Percentiles rank a stretch among this genome's conserved stretches.
These are phyloP conservation scores for Salpingus planirostris DNA, from an alignment of 2,888 invertebrate species.

Conservation along the genomic window DNA sequence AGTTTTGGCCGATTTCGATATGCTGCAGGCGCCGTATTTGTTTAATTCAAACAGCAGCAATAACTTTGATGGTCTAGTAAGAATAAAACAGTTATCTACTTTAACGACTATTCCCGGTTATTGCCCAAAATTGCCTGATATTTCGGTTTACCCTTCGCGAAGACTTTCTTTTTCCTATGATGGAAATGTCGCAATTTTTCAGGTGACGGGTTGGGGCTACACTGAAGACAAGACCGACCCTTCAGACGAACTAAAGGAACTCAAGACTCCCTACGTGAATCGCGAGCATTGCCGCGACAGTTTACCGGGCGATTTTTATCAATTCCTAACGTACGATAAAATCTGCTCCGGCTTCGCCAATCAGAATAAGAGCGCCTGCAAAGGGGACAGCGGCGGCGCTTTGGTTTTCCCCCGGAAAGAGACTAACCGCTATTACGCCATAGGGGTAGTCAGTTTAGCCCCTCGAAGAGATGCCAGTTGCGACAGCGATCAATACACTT, in stretches of 20 bases:
- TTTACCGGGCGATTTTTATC: conserved; percentile 12
- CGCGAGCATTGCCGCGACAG: conserved; percentile 8
- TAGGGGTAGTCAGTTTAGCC: conserved; percentile 12
- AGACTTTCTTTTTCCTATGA: conserved; percentile 3
- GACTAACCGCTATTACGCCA: conserved; percentile 8
- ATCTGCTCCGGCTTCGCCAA: conserved; percentile 19
- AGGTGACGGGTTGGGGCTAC: conserved; percentile 35
- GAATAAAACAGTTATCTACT: no score
- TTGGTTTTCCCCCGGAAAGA: conserved; percentile 6
- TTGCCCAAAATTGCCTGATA: no score
- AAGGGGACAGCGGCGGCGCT: conserved; percentile 16
- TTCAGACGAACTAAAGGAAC: conserved; percentile 21
- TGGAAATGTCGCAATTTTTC: conserved; percentile 2
- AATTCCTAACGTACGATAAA: conserved; percentile 16
- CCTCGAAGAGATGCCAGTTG: conserved; percentile 9
- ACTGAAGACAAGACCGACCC: conserved; percentile 21
- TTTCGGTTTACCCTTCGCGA: no score
- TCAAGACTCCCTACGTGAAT: conserved; percentile 13
- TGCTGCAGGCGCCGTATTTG: no score
- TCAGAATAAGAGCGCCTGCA: conserved; percentile 7
- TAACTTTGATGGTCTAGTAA: no score
- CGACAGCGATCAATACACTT: conserved; percentile 10
- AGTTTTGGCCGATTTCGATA: no score
- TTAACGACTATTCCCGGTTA: no score
- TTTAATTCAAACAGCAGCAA: no score